Base-by-base conservation (phyloP, 2,888 invertebrate species). In the Leistus spinibarbis region DNA sequence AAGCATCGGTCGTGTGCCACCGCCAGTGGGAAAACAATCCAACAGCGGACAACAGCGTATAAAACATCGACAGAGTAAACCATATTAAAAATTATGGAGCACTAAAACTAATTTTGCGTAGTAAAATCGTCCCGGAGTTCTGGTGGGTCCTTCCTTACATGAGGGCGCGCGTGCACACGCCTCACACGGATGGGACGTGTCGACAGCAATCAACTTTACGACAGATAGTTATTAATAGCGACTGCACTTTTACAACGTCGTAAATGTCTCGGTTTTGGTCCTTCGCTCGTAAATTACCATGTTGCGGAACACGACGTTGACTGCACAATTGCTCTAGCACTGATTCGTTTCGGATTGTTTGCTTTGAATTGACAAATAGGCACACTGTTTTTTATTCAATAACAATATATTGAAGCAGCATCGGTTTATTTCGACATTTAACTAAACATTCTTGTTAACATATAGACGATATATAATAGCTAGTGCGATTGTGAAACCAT, bases 151-250 rank as follows among this genome's bases (percentile, higher is more conserved):
- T 56, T 72, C 24, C 22, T 56, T 27, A 27, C 20, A 23, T 63
- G 9, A 63, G 7, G 9, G 64, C 7, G 40, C 7, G 40, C 10
- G 40, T 23, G 54, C 81, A 80, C 82, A 80, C 82, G 81, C 81
- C 84, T 86, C 84, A 84, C 84, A 86, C 20, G 85, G 7, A 54
- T 17, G 84, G 85, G 86, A 87, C 86, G 87, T 88, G 88, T 87
- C 87, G 87, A 87, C 87, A 85, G 85, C 86, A 87, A 88, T 88
- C 86, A 86, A 86, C 87, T 88, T 88, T 87, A 88, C 86, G 88
- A 83, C 81, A 85, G 86, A 86, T 86, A 86, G 86, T 88, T 88
- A 88, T 88, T 88, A 88, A 88, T 87, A 87, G 87, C 87, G 87
- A 88, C 86, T 86, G 85, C 84, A 83, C 82, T 86, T 88, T 88